Conservation (phyloP, 2,888 invertebrate genomes). For the Archaeoteleia sp. region DNA sequence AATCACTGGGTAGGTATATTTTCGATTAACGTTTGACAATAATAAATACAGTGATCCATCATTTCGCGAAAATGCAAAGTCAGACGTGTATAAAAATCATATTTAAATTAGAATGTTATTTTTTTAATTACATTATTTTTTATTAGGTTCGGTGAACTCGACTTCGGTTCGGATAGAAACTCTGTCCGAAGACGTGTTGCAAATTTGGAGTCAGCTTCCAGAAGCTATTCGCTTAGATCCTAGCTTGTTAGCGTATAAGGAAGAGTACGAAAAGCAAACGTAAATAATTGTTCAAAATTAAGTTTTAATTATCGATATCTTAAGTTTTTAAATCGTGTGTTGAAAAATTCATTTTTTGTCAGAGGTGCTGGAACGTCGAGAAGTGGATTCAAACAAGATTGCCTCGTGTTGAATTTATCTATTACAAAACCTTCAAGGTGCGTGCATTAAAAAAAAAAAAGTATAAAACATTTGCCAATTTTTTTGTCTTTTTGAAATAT, state of each 20-base stretch:
- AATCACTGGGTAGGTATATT: background rate
- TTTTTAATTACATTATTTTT: no score
- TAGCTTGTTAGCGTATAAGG: conserved; percentile 79
- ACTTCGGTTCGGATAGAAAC: conserved; percentile 28
- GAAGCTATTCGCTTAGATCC: conserved; percentile 82
- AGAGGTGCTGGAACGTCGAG: conserved; percentile 22
- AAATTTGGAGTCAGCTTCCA: conserved; percentile 81
- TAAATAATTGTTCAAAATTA: conserved; percentile 6
- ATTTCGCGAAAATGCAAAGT: no score
- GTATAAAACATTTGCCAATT: no score
- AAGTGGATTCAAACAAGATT: conserved; percentile 51
- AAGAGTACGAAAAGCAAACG: conserved; percentile 75
- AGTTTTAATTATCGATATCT: conserved; percentile 2
- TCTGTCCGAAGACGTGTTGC: conserved; percentile 73
- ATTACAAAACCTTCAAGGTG: conserved; percentile 13
- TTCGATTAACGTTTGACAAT: background rate
- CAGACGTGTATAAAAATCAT: no score
- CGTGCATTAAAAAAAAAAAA: background rate
- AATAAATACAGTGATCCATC: no score
- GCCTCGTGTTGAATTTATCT: conserved; percentile 63
- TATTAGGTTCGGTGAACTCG: conserved; percentile 53
- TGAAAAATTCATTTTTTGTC: conserved; percentile 16
- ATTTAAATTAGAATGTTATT: no score
- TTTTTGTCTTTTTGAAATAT: no score
- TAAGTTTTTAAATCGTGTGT: no score